Base-by-base conservation (phyloP, 2,797 vertebrate genomes). In the Rhinoraja longicauda region DNA sequence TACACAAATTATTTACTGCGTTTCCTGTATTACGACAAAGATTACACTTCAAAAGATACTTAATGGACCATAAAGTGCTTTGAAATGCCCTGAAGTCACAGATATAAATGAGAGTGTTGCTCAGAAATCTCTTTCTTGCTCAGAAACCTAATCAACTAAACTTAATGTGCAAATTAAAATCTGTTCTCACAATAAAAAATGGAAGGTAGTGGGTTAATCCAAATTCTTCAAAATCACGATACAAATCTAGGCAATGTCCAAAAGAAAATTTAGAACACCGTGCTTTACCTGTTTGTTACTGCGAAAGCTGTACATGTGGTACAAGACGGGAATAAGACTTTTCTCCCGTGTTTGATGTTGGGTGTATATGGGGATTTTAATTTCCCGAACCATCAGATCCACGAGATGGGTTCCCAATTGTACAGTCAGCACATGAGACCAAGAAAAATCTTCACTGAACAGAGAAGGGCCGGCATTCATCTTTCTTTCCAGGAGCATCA, bases 241-340 rank as follows among this genome's bases (percentile, higher is more conserved):
- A 88, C n/a, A 67, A 67, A 36, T 67, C 62, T 36, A 88, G 7
- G 5, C n/a, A 88, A 36, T 10, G 36, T 64, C n/a, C 15, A 21
- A 88, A 64, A 88, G 59, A 88, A 88, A 88, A 36, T n/a, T 21
- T 13, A 62, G 57, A 26, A 62, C 57, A 15, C 26, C 82, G 6
- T 67, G 15, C 36, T 67, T 79, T 95, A 99, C 99, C 99, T 99
- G 98, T 32, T 95, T 96, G 76, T 93, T 96, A 95, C 96, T 97
- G 19, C 96, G 97, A 95, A 99, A 99, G 36, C 98, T 96, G 93
- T 99, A 99, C 95, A 99, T 96, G 72, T 99, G 99, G 95, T 99
- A 99, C 39, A 99, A 97, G 77, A 98, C 96, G 0, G 98, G 98
- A 93, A 99, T 97, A 78, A 95, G 94, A 90, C 95, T 97, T 77